These are phyloP conservation scores for Mesorhabditis sp. DNA, from an alignment of 2,888 invertebrate genomes.

Conservation along the genomic window DNA sequence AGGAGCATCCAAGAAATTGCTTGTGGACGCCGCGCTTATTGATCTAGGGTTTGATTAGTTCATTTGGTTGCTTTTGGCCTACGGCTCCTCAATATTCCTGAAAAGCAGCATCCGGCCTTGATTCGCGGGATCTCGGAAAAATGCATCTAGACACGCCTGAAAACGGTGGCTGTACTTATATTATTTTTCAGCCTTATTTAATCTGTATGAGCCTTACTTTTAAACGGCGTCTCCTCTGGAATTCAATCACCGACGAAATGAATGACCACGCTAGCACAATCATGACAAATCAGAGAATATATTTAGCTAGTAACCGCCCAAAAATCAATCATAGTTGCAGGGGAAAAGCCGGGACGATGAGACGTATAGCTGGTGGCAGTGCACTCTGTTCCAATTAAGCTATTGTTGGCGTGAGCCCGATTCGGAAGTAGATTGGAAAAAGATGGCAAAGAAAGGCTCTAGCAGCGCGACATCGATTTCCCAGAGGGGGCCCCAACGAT, in stretches of 20 bases:
- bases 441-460: background rate
- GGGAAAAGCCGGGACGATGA: too few species aligned
- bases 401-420: background rate
- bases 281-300: background rate
- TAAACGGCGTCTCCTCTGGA: slow-evolving; percentile 4
- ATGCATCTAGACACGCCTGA: background rate
- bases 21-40: background rate
- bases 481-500: background rate
- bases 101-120: background rate
- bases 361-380: too few species aligned
- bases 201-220: background rate
- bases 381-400: too few species aligned
- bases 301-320: too few species aligned
- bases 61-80: background rate
- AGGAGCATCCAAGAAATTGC: background rate
- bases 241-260: slow-evolving; percentile 5
- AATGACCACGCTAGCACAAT: background rate
- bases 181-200: background rate
- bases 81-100: background rate
- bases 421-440: background rate
- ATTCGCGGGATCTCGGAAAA: background rate
- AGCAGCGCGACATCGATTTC: slow-evolving; percentile 2
- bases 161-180: background rate
- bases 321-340: too few species aligned
- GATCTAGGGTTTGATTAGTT: background rate